A percentile compares a stretch with the other conserved stretches of the same genome.
These are phyloP conservation scores for Sula dactylatra DNA, from an alignment of 2,113 vertebrate species.

Conservation along the genomic window DNA sequence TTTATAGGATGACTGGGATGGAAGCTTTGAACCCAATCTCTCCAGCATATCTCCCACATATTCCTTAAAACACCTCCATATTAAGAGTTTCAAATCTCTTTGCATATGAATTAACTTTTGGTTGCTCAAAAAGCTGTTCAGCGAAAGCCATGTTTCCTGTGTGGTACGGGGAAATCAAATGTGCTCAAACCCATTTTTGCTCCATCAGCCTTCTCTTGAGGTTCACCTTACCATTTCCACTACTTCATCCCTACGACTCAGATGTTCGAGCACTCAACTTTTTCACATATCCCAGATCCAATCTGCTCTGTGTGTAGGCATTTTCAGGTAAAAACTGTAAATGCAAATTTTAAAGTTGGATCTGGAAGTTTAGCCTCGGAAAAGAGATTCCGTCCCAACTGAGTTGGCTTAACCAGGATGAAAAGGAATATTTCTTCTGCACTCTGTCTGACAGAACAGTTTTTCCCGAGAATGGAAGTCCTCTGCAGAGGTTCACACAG, in stretches of 20 bases:
- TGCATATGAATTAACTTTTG: background rate
- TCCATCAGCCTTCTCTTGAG: background rate
- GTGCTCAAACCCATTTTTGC: background rate
- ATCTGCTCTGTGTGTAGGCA: background rate
- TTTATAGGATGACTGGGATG: constrained; percentile 4
- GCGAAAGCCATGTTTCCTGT: background rate
- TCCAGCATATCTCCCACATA: background rate
- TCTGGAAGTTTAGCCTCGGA: background rate
- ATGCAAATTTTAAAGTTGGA: background rate
- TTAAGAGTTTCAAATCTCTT: background rate
- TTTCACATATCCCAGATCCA: background rate
- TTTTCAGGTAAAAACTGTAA: background rate
- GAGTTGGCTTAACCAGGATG: background rate
- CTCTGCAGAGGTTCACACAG: constrained; percentile 63
- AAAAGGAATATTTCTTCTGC: background rate
- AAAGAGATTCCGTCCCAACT: background rate
- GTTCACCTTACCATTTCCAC: background rate
- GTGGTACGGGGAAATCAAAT: background rate
- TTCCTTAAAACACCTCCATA: background rate
- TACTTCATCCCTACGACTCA: background rate
- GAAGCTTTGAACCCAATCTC: background rate
- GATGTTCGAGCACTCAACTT: background rate
- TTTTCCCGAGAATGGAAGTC: constrained; percentile 27
- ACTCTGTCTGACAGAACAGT: constrained; percentile 15
- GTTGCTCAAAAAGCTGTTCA: constrained; percentile 22